Base-by-base conservation (phyloP, 2,113 vertebrate species). In the Lasiurus cinereus region DNA sequence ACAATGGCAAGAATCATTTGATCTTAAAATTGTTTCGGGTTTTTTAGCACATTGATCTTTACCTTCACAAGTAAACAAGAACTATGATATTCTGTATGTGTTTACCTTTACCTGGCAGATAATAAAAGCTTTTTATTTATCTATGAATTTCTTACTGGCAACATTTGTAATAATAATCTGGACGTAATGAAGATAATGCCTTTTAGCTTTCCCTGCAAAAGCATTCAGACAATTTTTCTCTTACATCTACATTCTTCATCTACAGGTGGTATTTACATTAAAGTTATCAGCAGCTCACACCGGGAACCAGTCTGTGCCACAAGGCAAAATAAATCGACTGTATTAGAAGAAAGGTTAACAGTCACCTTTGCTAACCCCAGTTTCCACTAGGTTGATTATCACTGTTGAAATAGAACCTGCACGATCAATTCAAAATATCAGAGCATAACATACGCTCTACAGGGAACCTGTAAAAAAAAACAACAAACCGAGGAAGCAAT, bases 341-440 rank as follows among this genome's bases (percentile, higher is more conserved):
- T 92, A 88, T 88, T 91, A 93, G 82, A 94, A 21, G 36, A 84
- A 97, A 88, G 29, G 69, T 87, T 70, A 39, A 54, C 69, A 82
- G 94, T 82, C 77, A 93, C 43, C 48, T 96, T 96, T 8, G 3
- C 77, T 48, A 91, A 88, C 46, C 27, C 14, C 94, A 82, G 15
- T 88, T 95, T 96, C 73, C 56, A 84, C 19, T 52, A 9, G 59
- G 46, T 83, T 96, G 96, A 50, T 93, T 95, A 83, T 43, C 27
- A 95, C 67, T 8, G 56, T 87, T 64, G 90, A 97, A 84, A 70
- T 70, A 59, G 87, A 97, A 82, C 13, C 11, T 70, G 14, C 33
- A 66, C 0, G 11, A 73, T 95, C 89, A 69, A 93, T 97, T 97
- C 86, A 48, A 97, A 93, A 96, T 91, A 97, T 86, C 59, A 59